Conservation (phyloP, 2,797 vertebrate species). For the Etheostoma nigrum region DNA sequence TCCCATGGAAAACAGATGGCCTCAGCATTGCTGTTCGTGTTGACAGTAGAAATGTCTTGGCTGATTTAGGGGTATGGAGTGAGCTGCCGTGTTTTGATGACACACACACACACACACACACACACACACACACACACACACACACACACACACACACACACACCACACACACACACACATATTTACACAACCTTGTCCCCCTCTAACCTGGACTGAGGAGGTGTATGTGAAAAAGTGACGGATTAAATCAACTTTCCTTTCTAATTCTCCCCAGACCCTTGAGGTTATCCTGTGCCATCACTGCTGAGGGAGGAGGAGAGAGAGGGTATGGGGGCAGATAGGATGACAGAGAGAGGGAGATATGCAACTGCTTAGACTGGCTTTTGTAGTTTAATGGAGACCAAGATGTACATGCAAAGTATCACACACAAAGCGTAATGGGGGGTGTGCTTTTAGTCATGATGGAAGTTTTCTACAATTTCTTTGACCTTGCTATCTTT, state of each 20-base stretch:
- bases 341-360: slow-evolving; percentile 25
- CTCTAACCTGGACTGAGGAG: slow-evolving; percentile 58
- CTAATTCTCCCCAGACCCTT: slow-evolving; percentile 66
- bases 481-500: slow-evolving; percentile 20
- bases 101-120: slow-evolving; percentile 36
- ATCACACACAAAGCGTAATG: slow-evolving; percentile 30
- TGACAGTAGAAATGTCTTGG: slow-evolving; percentile 64
- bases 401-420: slow-evolving; percentile 29
- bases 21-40: slow-evolving; percentile 64
- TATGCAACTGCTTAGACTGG: slow-evolving; percentile 18
- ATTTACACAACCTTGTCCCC: slow-evolving; percentile 44
- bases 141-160: slow-evolving; percentile 8
- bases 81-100: slow-evolving; percentile 64
- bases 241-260: slow-evolving; percentile 81
- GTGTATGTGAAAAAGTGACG: slow-evolving; percentile 42
- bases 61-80: slow-evolving; percentile 51
- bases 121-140: slow-evolving; percentile 9
- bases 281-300: slow-evolving; percentile 68
- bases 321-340: background rate
- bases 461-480: slow-evolving; percentile 37
- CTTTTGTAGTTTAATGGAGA: slow-evolving; percentile 35
- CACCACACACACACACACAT: slow-evolving; percentile 6
- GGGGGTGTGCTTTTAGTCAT: slow-evolving; percentile 28
- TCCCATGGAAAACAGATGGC: slow-evolving; percentile 73
- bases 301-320: slow-evolving; percentile 20